Evolutionary conservation across 1,140 invertebrate genomes (phyloP), one percentile per base, ranked within the genome.

Genomic region (Leptinotarsa defecta): DNA sequence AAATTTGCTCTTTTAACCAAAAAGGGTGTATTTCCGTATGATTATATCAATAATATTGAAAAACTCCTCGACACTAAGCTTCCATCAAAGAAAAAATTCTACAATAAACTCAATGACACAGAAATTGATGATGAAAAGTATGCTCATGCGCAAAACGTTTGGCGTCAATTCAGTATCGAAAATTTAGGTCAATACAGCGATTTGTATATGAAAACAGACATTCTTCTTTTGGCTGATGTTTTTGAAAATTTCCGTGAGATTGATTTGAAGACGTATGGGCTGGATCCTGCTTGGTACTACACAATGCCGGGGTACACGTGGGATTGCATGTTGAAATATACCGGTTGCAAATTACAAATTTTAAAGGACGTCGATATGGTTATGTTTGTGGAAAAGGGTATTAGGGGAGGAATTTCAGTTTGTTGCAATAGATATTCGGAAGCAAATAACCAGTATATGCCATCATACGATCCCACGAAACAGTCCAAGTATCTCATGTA

Each of bases 221-320:
- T 87, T 8, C 57, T 85, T n/a, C 76, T 87, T 48, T 77, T 86
- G 69, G 83, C 82, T 8, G 87, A 88, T 82, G 80, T 89, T 62
- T 88, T 89, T 82, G 86, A 88, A 84, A 86, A 87, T 78, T 88
- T 87, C 80, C 62, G 86, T 76, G 74, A 79, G 43, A 76, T 72
- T n/a, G 83, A 82, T 79, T 69, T 81, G 71, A 75, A 79, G 67
- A 77, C 74, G 4, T 81, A 86, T 80, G 20, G 63, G 20, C 75
- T 87, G 70, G 85, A 87, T 80, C 82, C 83, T 8, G 73, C 78
- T 17, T 79, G 84, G 62, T 86, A 85, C 79, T 83, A 77, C 65
- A 86, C 85, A 8, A 57, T 83, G 2, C 86, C 86, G 11, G 80
- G 81, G 15, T 81, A 85, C n/a, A 72, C 79, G 48, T 86, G 79